These are phyloP conservation scores for Drosophila nikananu DNA, from an alignment of 1,140 invertebrate species.

Conservation along the genomic window DNA sequence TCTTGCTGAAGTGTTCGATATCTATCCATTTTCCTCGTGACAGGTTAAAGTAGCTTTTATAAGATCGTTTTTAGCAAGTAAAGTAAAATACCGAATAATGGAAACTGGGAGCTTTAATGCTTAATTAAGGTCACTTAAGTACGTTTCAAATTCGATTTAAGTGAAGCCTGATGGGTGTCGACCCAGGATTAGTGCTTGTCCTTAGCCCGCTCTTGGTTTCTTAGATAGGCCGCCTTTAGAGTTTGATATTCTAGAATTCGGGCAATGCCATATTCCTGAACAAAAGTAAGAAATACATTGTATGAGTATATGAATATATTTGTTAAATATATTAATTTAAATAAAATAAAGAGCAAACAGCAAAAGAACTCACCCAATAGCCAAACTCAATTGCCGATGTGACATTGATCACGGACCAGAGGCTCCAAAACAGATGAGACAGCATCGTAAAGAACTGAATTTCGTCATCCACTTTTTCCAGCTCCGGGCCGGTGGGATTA, in stretches of 20 bases:
- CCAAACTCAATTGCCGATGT: slow-evolving; percentile 96
- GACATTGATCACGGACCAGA: slow-evolving; percentile 96
- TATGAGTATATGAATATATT: background rate
- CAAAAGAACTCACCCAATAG: slow-evolving; percentile 92
- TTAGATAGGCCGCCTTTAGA: slow-evolving; percentile 54
- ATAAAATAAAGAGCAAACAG: background rate
- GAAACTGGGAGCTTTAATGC: slow-evolving; percentile 14
- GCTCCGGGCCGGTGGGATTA: slow-evolving; percentile 60
- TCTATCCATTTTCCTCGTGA: slow-evolving; percentile 22
- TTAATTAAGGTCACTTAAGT: slow-evolving; percentile 77
- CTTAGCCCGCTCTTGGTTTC: slow-evolving; percentile 32
- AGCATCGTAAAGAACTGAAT: slow-evolving; percentile 93
- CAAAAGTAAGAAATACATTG: background rate
- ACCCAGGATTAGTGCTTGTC: slow-evolving; percentile 17
- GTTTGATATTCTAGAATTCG: slow-evolving; percentile 73
- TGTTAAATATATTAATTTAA: background rate
- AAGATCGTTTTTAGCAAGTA: slow-evolving; percentile 15
- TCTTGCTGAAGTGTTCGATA: slow-evolving; percentile 35
- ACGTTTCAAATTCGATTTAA: slow-evolving; percentile 68
- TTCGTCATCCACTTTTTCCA: slow-evolving; percentile 87
- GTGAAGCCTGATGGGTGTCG: slow-evolving; percentile 43
- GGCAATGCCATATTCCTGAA: slow-evolving; percentile 70
- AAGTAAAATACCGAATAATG: slow-evolving; percentile 5
- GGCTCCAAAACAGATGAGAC: slow-evolving; percentile 96
- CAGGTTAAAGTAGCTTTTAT: slow-evolving; percentile 36